Evolutionary conservation across 2,113 vertebrate species (phyloP).

Genomic region (Camarhynchus parvulus): DNA sequence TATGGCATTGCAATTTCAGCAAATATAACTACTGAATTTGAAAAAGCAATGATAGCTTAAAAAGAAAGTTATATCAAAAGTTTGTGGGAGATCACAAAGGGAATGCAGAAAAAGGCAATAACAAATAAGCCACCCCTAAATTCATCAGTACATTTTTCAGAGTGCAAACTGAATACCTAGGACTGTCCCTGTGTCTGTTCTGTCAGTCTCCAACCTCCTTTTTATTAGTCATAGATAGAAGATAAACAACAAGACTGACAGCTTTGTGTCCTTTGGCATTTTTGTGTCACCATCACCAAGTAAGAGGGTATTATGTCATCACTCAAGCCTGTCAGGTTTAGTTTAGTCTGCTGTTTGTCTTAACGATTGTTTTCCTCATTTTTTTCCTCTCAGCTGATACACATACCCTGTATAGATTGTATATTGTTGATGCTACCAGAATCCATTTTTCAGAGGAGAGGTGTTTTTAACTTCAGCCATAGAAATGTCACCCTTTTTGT

Average conservation of each 20-base stretch:
- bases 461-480: neutral
- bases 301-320: constrained; percentile 74
- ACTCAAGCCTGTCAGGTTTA: constrained; percentile 73
- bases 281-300: constrained; percentile 70
- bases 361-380: constrained; percentile 63
- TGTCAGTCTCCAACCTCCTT: constrained; percentile 68
- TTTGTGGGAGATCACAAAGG: neutral
- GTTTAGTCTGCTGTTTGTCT: constrained; percentile 51
- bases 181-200: constrained; percentile 30
- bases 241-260: constrained; percentile 79
- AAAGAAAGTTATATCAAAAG: neutral
- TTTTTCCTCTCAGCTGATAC: constrained; percentile 17
- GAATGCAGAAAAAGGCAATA: constrained; percentile 13
- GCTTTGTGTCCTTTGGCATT: constrained; percentile 76
- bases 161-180: neutral
- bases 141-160: constrained; percentile 42
- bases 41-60: neutral
- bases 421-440: constrained; percentile 26
- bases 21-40: neutral
- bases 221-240: constrained; percentile 76
- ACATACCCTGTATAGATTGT: constrained; percentile 6
- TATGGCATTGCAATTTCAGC: neutral
- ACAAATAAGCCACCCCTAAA: constrained; percentile 39
- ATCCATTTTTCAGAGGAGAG: neutral
- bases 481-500: neutral